phyloP scores from a whole-genome alignment of 2,113 vertebrate genomes.

The Larimichthys polyactis region DNA sequence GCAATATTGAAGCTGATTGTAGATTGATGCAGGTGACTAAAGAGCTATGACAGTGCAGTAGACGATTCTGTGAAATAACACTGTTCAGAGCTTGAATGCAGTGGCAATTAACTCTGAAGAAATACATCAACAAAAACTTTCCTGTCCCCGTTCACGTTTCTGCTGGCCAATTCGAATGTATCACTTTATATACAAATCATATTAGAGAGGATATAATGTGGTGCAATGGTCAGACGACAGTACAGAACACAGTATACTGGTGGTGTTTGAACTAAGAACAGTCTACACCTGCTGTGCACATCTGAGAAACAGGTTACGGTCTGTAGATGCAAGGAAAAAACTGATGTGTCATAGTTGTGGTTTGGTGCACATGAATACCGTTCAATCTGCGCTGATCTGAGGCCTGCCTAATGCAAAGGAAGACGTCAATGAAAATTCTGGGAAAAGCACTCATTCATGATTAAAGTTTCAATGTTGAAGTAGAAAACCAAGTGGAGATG shows the following conservation, averaged over 20 bases:
- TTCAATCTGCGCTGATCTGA: constrained; percentile 12
- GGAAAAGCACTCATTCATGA: background rate
- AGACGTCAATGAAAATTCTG: constrained; percentile 3
- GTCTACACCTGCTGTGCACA: constrained; percentile 24
- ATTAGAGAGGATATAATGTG: background rate
- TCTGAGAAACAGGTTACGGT: background rate
- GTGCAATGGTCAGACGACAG: constrained; percentile 24
- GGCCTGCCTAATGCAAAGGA: constrained; percentile 8
- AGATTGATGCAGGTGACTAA: constrained; percentile 36
- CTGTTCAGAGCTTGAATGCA: constrained; percentile 17
- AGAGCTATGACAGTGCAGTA: constrained; percentile 24
- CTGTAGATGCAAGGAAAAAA: constrained; percentile 22
- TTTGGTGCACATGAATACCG: constrained; percentile 15
- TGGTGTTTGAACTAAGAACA: constrained; percentile 44
- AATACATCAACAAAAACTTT: constrained; percentile 16
- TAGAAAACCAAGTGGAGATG: background rate
- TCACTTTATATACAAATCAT: constrained; percentile 39
- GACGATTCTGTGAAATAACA: constrained; percentile 19
- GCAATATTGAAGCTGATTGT: constrained; percentile 45
- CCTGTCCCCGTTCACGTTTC: constrained; percentile 4
- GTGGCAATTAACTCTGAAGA: constrained; percentile 9
- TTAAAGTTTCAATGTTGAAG: background rate
- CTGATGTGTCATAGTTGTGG: background rate
- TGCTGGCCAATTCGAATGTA: background rate
- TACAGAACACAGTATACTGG: constrained; percentile 31